Conservation (phyloP, 2,888 invertebrate genomes). For the Thymelicus sylvestris region DNA sequence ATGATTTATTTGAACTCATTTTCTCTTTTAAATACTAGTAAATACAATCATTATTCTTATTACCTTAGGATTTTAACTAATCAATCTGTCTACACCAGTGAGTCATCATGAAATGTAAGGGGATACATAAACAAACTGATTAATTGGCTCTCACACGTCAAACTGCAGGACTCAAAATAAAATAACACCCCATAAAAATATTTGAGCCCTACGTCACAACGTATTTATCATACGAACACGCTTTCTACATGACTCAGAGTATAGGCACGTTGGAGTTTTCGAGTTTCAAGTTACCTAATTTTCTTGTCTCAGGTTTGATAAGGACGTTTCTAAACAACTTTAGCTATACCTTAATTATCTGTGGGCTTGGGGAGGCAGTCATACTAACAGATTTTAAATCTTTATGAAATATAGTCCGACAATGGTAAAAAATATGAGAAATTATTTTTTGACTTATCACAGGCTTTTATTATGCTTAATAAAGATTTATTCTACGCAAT, state of each 20-base stretch:
- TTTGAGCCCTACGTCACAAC: conserved; percentile 36
- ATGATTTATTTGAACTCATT: no score
- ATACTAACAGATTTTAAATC: no score
- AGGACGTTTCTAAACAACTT: neutral
- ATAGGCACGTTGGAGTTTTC: conserved; percentile 67
- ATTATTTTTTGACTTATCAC: no score
- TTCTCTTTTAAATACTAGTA: no score
- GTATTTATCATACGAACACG: conserved; percentile 48
- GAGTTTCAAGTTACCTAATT: conserved; percentile 53
- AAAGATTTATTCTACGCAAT: no score
- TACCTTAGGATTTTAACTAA: neutral
- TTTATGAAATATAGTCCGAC: no score
- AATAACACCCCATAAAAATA: conserved; percentile 37
- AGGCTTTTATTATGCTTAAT: no score
- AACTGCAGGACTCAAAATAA: conserved; percentile 34
- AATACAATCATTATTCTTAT: neutral
- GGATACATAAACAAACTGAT: conserved; percentile 46
- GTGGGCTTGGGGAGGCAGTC: no score
- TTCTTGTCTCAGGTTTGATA: conserved; percentile 17
- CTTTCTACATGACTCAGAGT: conserved; percentile 73
- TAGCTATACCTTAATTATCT: no score
- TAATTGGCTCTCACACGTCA: conserved; percentile 40
- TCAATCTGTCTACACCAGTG: conserved; percentile 37
- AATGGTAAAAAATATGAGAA: no score
- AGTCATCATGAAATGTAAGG: conserved; percentile 49